Evolutionary conservation across 2,888 invertebrate genomes (phyloP).

Genomic region (Pteria penguin): DNA sequence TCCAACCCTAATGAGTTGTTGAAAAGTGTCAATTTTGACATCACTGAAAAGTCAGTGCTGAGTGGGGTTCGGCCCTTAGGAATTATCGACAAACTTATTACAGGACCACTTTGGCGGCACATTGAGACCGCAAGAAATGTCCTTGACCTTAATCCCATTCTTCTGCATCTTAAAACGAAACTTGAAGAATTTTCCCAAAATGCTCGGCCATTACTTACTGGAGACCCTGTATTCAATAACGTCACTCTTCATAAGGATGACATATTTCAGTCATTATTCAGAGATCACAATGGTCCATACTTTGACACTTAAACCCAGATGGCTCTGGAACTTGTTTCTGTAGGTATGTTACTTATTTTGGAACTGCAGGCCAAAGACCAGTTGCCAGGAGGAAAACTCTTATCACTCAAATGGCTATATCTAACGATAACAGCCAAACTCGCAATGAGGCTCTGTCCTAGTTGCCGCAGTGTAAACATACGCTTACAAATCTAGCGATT

Average conservation of each 20-base stretch:
- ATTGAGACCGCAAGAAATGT: slow-evolving; percentile 20
- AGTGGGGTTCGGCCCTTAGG: slow-evolving; percentile 35
- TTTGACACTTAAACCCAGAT: slow-evolving; percentile 36
- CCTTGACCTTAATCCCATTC: slow-evolving; percentile 10
- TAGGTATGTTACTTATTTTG: slow-evolving; percentile 36
- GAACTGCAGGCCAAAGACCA: slow-evolving; percentile 42
- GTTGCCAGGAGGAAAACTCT: slow-evolving; percentile 33
- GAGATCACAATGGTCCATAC: slow-evolving; percentile 2
- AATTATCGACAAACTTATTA: slow-evolving; percentile 40
- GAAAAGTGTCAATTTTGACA: slow-evolving; percentile 19
- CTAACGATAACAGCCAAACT: no score
- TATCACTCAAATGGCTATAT: no score
- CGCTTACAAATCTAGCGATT: no score
- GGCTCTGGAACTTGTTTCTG: slow-evolving; percentile 28
- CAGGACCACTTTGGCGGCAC: slow-evolving; percentile 40
- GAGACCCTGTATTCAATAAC: slow-evolving; percentile 25
- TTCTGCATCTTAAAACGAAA: not conserved
- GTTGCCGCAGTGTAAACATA: no score
- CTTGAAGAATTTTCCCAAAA: slow-evolving; percentile 8
- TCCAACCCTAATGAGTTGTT: slow-evolving; percentile 31
- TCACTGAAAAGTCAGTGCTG: not conserved
- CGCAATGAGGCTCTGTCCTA: no score
- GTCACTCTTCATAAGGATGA: slow-evolving; percentile 17
- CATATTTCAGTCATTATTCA: slow-evolving; percentile 23
- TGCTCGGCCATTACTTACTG: slow-evolving; percentile 28